phyloP scores from a whole-genome alignment of 2,797 vertebrate species.

The Leuciscus waleckii region DNA sequence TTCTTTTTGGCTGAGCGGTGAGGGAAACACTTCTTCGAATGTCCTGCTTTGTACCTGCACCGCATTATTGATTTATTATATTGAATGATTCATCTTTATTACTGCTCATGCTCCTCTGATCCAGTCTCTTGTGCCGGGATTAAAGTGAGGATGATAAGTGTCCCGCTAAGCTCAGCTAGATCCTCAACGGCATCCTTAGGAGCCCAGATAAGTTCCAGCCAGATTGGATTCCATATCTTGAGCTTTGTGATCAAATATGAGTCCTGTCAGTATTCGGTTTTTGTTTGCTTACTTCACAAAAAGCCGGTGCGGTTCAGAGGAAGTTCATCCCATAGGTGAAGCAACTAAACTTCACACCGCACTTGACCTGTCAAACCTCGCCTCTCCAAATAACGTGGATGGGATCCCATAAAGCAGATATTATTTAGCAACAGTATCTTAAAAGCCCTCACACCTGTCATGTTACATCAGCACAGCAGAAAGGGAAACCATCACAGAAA shows the following conservation, averaged over 20 bases:
- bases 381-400: neutral
- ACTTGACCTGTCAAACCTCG: constrained; percentile 14
- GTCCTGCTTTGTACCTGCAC: constrained; percentile 61
- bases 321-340: constrained; percentile 44
- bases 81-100: constrained; percentile 80
- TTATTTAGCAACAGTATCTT: constrained; percentile 38
- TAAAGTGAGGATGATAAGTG: constrained; percentile 51
- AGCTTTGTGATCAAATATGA: constrained; percentile 50
- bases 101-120: constrained; percentile 70
- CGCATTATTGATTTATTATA: constrained; percentile 74
- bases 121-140: constrained; percentile 60
- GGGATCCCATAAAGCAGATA: constrained; percentile 35
- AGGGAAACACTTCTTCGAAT: constrained; percentile 23
- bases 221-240: constrained; percentile 45
- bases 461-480: constrained; percentile 45
- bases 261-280: constrained; percentile 23
- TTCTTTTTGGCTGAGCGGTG: constrained; percentile 4
- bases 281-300: constrained; percentile 33
- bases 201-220: constrained; percentile 45
- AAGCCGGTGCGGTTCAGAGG: constrained; percentile 36
- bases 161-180: constrained; percentile 43
- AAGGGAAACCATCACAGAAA: constrained; percentile 6
- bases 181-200: constrained; percentile 41
- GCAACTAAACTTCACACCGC: constrained; percentile 18
- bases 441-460: constrained; percentile 54